phyloP scores from a whole-genome alignment of 2,888 invertebrate species.

The Halictus ligatus region DNA sequence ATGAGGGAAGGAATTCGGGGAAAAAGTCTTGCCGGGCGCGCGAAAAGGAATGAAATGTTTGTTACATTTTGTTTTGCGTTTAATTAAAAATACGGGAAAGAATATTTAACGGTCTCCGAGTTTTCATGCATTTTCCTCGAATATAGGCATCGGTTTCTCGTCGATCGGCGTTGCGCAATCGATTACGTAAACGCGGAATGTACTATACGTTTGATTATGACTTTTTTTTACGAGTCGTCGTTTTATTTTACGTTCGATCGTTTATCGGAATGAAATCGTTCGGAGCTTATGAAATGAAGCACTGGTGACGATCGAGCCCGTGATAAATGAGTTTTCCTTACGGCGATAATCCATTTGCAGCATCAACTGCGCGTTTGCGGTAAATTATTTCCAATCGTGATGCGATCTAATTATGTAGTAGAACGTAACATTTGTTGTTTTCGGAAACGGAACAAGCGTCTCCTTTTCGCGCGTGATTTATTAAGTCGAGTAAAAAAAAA shows the following conservation, averaged over 20 bases:
- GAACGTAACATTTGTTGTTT: constrained; percentile 18
- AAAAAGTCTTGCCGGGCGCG: not conserved
- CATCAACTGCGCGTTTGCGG: constrained; percentile 11
- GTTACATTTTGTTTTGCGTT: not conserved
- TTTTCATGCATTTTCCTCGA: not conserved
- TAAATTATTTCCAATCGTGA: constrained; percentile 14
- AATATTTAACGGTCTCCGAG: constrained; percentile 2
- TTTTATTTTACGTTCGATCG: not conserved
- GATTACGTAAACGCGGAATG: constrained; percentile 57
- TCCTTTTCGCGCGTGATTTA: not conserved
- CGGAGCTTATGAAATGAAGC: not conserved
- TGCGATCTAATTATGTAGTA: constrained; percentile 28
- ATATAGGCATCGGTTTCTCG: not conserved
- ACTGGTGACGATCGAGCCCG: constrained; percentile 11
- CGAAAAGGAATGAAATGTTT: not conserved
- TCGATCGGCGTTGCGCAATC: constrained; percentile 44
- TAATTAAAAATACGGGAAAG: not conserved
- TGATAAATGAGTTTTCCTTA: constrained; percentile 21
- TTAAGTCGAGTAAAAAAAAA: not conserved
- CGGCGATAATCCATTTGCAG: constrained; percentile 20
- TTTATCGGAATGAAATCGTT: not conserved
- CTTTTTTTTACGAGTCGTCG: constrained; percentile 32
- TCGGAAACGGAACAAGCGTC: not conserved
- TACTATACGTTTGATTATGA: constrained; percentile 30
- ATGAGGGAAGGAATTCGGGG: not conserved